These are phyloP conservation scores for Rattus norvegicus DNA, from an alignment of 2,113 vertebrate genomes.

Conservation along the genomic window DNA sequence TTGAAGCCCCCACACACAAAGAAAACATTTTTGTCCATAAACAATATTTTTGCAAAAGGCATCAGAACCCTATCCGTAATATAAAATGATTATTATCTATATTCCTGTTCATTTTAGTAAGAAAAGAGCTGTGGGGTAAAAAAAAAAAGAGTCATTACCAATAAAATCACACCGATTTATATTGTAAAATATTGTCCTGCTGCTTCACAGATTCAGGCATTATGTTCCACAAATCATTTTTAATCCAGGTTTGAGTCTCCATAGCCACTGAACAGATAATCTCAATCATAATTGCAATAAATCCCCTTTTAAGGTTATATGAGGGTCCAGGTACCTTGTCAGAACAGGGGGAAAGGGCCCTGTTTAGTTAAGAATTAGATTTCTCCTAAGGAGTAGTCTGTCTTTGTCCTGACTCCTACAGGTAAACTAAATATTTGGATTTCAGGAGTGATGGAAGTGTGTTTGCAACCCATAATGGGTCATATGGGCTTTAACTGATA, in stretches of 20 bases:
- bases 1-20: neutral
- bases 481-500: neutral
- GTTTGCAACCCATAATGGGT: conserved; percentile 15
- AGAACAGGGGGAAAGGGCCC: neutral
- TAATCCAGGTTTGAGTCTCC: conserved; percentile 51
- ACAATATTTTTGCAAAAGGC: conserved; percentile 14
- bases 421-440: conserved; percentile 1
- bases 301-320: neutral
- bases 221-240: conserved; percentile 45
- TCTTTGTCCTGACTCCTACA: neutral
- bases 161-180: conserved; percentile 49
- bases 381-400: neutral
- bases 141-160: conserved; percentile 13
- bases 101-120: conserved; percentile 54
- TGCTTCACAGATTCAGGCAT: neutral
- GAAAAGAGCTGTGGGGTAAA: neutral
- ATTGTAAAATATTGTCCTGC: conserved; percentile 27
- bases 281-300: neutral
- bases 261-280: conserved; percentile 16
- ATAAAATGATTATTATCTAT: conserved; percentile 45
- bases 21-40: conserved; percentile 35
- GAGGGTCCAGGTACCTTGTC: conserved; percentile 22
- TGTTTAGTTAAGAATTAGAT: conserved; percentile 20
- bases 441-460: neutral
- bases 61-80: conserved; percentile 33